Conservation (phyloP, 1,140 invertebrate species). For the Leptinotarsa undecemlineata region DNA sequence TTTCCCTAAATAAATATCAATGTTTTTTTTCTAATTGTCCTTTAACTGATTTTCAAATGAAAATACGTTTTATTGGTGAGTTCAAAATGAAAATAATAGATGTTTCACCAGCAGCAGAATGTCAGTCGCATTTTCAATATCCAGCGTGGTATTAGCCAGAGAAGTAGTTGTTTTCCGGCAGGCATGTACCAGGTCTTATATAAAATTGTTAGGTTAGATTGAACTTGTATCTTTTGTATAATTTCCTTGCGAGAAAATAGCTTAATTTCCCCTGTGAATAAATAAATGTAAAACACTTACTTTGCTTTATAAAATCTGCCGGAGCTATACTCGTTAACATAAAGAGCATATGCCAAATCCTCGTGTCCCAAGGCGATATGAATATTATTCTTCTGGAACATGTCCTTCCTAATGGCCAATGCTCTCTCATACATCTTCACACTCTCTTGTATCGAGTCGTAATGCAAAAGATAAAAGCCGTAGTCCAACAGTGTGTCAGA, state of each 20-base stretch:
- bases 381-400: slow-evolving; percentile 85
- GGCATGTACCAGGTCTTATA: too few relatives aligned
- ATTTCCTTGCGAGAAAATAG: too few relatives aligned
- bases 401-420: slow-evolving; percentile 69
- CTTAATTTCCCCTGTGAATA: too few relatives aligned
- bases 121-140: too few relatives aligned
- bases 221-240: too few relatives aligned
- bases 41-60: background rate
- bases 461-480: slow-evolving; percentile 87
- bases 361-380: slow-evolving; percentile 85
- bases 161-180: too few relatives aligned
- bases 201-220: too few relatives aligned
- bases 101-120: too few relatives aligned
- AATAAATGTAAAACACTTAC: slow-evolving; percentile 49
- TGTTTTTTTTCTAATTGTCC: background rate
- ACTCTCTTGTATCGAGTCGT: slow-evolving; percentile 81
- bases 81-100: too few relatives aligned
- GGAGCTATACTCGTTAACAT: slow-evolving; percentile 88
- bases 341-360: slow-evolving; percentile 89
- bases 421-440: slow-evolving; percentile 84
- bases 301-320: slow-evolving; percentile 80
- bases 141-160: too few relatives aligned
- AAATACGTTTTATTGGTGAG: background rate
- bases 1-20: slow-evolving; percentile 61
- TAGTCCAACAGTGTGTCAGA: slow-evolving; percentile 84